A percentile compares a stretch with the other conserved stretches of the same genome.
Conservation (phyloP, 1,140 invertebrate species). For the Propsilocerus akamusi region DNA sequence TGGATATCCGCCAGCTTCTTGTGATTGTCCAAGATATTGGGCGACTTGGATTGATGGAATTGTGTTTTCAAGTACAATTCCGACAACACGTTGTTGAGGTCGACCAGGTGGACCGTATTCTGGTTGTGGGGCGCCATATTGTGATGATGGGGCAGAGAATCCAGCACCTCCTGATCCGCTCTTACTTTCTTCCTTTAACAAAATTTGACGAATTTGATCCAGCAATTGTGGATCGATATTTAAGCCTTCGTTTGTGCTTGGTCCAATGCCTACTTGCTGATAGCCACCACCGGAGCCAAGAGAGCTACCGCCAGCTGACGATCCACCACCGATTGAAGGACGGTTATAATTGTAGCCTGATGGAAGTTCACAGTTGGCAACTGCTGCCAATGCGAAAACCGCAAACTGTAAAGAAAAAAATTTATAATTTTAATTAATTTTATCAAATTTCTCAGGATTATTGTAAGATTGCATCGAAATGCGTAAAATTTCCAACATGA, state of each 20-base stretch:
- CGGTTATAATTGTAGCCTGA: conserved; percentile 43
- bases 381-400: conserved; percentile 37
- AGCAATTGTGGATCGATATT: conserved; percentile 56
- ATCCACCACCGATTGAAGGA: conserved; percentile 26
- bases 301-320: conserved; percentile 21
- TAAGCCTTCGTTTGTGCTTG: conserved; percentile 55
- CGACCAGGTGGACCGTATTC: conserved; percentile 31
- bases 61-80: conserved; percentile 39
- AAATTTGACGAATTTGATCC: conserved; percentile 61
- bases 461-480: no score
- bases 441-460: no score
- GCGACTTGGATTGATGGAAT: conserved; percentile 45
- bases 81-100: conserved; percentile 33
- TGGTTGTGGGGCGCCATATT: conserved; percentile 30
- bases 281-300: conserved; percentile 46
- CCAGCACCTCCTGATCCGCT: conserved; percentile 24
- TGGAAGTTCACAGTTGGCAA: conserved; percentile 36
- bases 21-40: conserved; percentile 34
- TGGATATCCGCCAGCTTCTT: conserved; percentile 20
- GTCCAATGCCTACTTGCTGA: conserved; percentile 46
- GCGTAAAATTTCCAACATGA: no score
- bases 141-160: conserved; percentile 23
- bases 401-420: conserved; percentile 35
- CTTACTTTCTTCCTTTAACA: conserved; percentile 57
- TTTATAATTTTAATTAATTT: no score